These are phyloP conservation scores for Ancistrus triradiatus DNA, from an alignment of 2,113 vertebrate genomes.

Conservation along the genomic window DNA sequence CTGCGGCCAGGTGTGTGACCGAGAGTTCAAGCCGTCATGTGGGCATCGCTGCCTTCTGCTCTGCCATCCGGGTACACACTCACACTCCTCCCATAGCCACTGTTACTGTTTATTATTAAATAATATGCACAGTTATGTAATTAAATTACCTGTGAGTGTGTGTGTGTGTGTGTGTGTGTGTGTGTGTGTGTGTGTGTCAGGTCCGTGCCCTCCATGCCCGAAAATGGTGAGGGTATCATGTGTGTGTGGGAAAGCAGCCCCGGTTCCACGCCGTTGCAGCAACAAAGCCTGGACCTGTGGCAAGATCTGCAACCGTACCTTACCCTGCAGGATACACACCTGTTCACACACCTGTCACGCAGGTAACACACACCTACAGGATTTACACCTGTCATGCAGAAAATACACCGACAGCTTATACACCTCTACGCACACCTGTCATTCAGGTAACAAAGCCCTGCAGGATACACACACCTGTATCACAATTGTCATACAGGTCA, in stretches of 20 bases:
- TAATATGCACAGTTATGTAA: background rate
- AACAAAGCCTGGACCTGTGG: slow-evolving; percentile 87
- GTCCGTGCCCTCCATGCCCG: slow-evolving; percentile 92
- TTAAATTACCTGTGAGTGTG: background rate
- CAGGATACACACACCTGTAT: slow-evolving; percentile 62
- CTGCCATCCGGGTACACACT: slow-evolving; percentile 86
- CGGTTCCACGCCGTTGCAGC: slow-evolving; percentile 88
- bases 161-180: slow-evolving; percentile 9
- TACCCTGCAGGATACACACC: slow-evolving; percentile 83
- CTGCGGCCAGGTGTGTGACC: slow-evolving; percentile 91
- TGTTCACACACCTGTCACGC: slow-evolving; percentile 77
- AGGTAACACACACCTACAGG: slow-evolving; percentile 63
- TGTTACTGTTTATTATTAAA: too few species aligned
- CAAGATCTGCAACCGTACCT: slow-evolving; percentile 65
- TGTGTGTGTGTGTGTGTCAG: slow-evolving; percentile 57
- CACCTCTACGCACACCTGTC: slow-evolving; percentile 22
- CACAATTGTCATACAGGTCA: slow-evolving; percentile 65
- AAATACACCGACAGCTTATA: slow-evolving; percentile 57
- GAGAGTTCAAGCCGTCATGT: slow-evolving; percentile 81
- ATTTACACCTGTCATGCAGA: background rate
- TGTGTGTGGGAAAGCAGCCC: slow-evolving; percentile 81
- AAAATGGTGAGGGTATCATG: slow-evolving; percentile 89
- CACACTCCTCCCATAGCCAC: background rate
- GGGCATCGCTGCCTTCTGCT: slow-evolving; percentile 93
- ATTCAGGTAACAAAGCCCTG: background rate